Percentiles rank a stretch among this genome's conserved stretches.
Conservation (phyloP, 2,113 vertebrate species). For the Scomber japonicus region DNA sequence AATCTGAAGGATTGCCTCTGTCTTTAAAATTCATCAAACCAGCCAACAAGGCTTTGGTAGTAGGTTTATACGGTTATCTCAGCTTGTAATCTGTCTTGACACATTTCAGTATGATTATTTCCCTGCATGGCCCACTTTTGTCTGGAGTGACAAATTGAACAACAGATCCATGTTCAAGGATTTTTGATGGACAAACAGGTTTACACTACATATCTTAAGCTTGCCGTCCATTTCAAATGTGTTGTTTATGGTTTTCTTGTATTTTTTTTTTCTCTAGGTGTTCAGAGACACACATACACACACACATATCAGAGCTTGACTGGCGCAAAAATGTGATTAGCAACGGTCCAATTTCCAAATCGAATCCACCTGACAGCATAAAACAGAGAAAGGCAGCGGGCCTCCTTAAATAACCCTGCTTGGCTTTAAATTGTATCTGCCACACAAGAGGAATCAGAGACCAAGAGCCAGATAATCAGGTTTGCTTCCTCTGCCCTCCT, state of each 20-base stretch:
- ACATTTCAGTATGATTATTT: conserved; percentile 37
- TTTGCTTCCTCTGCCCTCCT: conserved; percentile 81
- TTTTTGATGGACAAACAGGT: conserved; percentile 13
- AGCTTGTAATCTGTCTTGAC: conserved; percentile 23
- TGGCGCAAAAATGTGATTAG: conserved; percentile 75
- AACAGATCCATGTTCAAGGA: not conserved
- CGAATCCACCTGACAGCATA: conserved; percentile 71
- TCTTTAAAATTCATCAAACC: conserved; percentile 54
- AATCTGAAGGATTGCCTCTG: conserved; percentile 55
- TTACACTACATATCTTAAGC: conserved; percentile 9
- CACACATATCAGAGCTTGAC: conserved; percentile 56
- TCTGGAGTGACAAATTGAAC: conserved; percentile 20
- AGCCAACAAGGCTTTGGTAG: conserved; percentile 46
- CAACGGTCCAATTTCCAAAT: conserved; percentile 79
- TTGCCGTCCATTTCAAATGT: conserved; percentile 22
- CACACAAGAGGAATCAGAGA: conserved; percentile 74
- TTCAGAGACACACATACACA: conserved; percentile 53
- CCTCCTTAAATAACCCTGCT: conserved; percentile 79
- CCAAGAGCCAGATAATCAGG: conserved; percentile 80
- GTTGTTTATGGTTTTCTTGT: conserved; percentile 28
- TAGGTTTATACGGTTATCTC: conserved; percentile 36
- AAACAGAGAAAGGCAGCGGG: conserved; percentile 56
- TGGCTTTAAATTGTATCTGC: conserved; percentile 71
- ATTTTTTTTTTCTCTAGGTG: conserved; percentile 40
- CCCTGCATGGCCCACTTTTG: not conserved